These are phyloP conservation scores for Catotricha subobsoleta DNA, from an alignment of 2,888 invertebrate genomes.

Conservation along the genomic window DNA sequence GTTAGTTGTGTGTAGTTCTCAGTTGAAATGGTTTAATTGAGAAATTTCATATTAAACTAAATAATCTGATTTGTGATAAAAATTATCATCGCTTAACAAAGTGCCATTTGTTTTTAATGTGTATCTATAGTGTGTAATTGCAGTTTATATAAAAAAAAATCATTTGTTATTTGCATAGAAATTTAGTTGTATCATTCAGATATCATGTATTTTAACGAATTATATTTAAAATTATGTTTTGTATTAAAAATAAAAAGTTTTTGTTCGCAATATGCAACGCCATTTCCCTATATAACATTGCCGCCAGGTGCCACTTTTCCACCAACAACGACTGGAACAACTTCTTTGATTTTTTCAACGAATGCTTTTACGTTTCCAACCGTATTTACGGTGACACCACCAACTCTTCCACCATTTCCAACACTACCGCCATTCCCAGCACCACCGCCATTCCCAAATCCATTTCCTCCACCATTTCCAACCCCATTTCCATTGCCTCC, in stretches of 20 bases:
- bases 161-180: too few relatives aligned
- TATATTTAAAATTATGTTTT: conserved; percentile 25
- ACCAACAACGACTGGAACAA: background rate
- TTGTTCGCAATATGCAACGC: conserved; percentile 16
- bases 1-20: too few relatives aligned
- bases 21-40: too few relatives aligned
- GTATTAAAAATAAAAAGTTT: conserved; percentile 24
- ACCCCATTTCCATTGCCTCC: background rate
- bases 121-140: too few relatives aligned
- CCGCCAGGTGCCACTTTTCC: conserved; percentile 15
- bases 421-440: background rate
- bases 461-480: background rate
- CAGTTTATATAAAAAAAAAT: too few relatives aligned
- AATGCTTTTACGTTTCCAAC: background rate
- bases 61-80: too few relatives aligned
- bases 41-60: too few relatives aligned
- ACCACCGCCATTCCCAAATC: background rate
- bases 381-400: background rate
- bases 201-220: conserved; percentile 21
- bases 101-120: too few relatives aligned
- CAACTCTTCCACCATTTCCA: background rate
- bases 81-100: too few relatives aligned
- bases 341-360: background rate
- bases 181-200: background rate
- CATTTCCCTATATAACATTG: conserved; percentile 20